Conservation (phyloP, 2,888 invertebrate genomes). For the Nymphalis c-album region DNA sequence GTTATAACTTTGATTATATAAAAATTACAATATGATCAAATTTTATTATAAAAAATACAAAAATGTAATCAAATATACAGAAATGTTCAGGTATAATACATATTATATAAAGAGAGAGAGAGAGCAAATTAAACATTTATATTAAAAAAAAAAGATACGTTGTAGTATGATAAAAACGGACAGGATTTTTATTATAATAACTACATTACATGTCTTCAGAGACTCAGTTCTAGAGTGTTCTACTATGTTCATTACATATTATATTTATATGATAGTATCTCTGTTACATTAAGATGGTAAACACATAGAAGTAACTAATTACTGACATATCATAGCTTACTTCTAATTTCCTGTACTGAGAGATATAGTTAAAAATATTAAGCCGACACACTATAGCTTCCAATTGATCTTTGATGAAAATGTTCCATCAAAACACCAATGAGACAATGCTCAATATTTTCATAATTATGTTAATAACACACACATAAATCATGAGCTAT, state of each 20-base stretch:
- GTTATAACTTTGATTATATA: slow-evolving; percentile 4
- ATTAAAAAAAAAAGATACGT: background rate
- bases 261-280: slow-evolving; percentile 1
- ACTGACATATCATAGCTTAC: slow-evolving; percentile 69
- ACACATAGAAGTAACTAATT: slow-evolving; percentile 65
- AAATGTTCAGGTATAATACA: background rate
- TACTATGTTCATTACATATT: slow-evolving; percentile 6
- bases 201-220: slow-evolving; percentile 3
- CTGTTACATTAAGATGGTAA: slow-evolving; percentile 42
- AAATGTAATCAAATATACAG: slow-evolving; percentile 4
- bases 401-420: slow-evolving; percentile 23
- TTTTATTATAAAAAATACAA: background rate
- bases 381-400: slow-evolving; percentile 46
- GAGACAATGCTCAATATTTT: slow-evolving; percentile 8
- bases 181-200: slow-evolving; percentile 1
- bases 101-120: slow-evolving; percentile 2
- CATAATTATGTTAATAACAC: slow-evolving; percentile 31
- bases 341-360: slow-evolving; percentile 80
- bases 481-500: slow-evolving; percentile 21
- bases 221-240: slow-evolving; percentile 11
- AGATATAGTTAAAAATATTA: slow-evolving; percentile 74
- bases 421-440: slow-evolving; percentile 22
- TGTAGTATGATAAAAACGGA: background rate
- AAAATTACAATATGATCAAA: background rate
- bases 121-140: background rate